These are phyloP conservation scores for Thaleichthys pacificus DNA, from an alignment of 2,797 vertebrate genomes.

Conservation along the genomic window DNA sequence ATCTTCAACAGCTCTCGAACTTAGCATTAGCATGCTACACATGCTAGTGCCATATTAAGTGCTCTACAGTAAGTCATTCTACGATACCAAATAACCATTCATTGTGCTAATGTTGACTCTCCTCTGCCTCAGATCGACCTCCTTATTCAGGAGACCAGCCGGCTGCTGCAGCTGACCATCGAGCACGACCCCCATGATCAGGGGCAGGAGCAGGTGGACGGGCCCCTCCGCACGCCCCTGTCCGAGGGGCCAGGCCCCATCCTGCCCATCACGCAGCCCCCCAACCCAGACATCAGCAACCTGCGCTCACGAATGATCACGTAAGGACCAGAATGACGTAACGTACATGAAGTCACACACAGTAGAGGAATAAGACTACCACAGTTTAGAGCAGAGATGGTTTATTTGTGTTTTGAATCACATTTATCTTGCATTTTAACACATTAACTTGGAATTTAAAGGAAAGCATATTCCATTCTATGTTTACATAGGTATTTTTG, in stretches of 20 bases:
- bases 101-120: background rate
- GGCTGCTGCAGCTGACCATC: conserved; percentile 92
- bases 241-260: conserved; percentile 67
- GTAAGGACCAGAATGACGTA: conserved; percentile 71
- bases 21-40: background rate
- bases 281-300: conserved; percentile 71
- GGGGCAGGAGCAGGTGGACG: conserved; percentile 62
- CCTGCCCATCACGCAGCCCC: conserved; percentile 70
- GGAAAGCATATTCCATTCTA: no score
- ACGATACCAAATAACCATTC: background rate
- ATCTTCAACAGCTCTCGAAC: background rate
- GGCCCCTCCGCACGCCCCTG: conserved; percentile 67
- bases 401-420: no score
- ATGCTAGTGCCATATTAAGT: background rate
- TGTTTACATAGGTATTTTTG: no score
- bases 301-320: conserved; percentile 78
- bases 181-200: conserved; percentile 90
- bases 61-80: background rate
- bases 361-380: no score
- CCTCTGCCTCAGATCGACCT: conserved; percentile 82
- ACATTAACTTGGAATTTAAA: no score
- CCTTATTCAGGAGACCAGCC: conserved; percentile 93
- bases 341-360: background rate
- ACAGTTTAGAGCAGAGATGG: no score
- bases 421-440: no score